These are phyloP conservation scores for Eustalomyia histrio DNA, from an alignment of 2,888 invertebrate genomes.

Conservation along the genomic window DNA sequence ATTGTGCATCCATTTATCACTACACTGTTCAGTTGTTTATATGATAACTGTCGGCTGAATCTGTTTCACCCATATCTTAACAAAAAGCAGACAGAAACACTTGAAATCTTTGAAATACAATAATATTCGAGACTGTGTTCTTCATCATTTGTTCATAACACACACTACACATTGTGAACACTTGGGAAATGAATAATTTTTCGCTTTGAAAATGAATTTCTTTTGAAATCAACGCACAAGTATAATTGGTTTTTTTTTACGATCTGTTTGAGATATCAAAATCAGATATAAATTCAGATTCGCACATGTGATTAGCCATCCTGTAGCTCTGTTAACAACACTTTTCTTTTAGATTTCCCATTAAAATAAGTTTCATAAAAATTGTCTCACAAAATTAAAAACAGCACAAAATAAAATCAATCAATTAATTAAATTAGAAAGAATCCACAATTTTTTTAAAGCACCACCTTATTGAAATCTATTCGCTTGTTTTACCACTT, in stretches of 20 bases:
- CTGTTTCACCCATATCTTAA: not conserved
- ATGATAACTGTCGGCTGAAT: not conserved
- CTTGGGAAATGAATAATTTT: conserved; percentile 9
- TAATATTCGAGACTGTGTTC: conserved; percentile 5
- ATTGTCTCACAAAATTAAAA: conserved; percentile 48
- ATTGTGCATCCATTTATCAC: not conserved
- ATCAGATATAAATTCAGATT: not conserved
- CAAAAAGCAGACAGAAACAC: not conserved
- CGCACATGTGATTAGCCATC: not conserved
- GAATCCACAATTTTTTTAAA: conserved; percentile 32
- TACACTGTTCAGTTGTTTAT: not conserved
- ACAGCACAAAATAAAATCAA: conserved; percentile 36
- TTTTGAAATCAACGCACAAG: conserved; percentile 10
- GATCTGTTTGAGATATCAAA: not conserved
- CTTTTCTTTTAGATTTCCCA: not conserved
- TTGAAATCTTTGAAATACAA: no score
- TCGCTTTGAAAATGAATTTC: not conserved
- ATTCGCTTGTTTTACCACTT: conserved; percentile 32
- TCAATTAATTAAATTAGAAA: conserved; percentile 6
- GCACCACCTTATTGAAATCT: conserved; percentile 24
- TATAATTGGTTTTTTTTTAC: not conserved
- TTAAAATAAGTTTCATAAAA: not conserved
- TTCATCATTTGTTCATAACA: not conserved
- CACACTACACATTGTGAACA: conserved; percentile 49
- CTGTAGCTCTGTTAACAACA: not conserved